Evolutionary conservation across 2,797 vertebrate genomes (phyloP).

Genomic region (Zalophus californianus): DNA sequence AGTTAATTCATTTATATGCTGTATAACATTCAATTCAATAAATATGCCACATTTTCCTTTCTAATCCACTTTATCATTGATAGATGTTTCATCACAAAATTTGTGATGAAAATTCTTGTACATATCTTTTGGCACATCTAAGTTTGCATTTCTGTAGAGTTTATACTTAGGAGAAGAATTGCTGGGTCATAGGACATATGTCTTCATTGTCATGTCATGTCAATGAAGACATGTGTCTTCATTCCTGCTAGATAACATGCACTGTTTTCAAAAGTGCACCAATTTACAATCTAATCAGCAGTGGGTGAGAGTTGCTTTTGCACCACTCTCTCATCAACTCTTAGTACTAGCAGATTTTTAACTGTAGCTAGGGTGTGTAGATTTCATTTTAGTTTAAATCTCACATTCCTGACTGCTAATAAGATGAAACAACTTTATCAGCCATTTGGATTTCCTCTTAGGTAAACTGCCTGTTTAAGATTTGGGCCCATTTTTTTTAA

Average conservation of each 20-base stretch:
- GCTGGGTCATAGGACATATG: background rate
- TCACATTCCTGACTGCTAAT: background rate
- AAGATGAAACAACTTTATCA: background rate
- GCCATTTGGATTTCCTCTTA: background rate
- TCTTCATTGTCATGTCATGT: too few relatives aligned
- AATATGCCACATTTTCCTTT: background rate
- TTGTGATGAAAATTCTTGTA: background rate
- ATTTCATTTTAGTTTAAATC: background rate
- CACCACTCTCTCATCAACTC: background rate
- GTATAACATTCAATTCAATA: conserved; percentile 43
- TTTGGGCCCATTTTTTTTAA: background rate
- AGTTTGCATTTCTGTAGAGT: background rate
- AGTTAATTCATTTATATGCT: conserved; percentile 16
- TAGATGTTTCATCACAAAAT: background rate
- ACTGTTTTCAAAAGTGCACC: background rate
- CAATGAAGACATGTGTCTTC: too few relatives aligned
- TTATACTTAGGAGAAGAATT: background rate
- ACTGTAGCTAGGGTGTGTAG: background rate
- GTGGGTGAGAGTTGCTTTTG: background rate
- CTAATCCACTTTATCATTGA: background rate
- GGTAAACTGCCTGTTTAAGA: background rate
- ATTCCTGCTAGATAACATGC: background rate
- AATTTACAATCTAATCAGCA: background rate
- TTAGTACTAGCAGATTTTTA: background rate
- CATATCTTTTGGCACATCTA: background rate